phyloP scores from a whole-genome alignment of 64 coral and sea anemone species.

The Actinia equina region DNA sequence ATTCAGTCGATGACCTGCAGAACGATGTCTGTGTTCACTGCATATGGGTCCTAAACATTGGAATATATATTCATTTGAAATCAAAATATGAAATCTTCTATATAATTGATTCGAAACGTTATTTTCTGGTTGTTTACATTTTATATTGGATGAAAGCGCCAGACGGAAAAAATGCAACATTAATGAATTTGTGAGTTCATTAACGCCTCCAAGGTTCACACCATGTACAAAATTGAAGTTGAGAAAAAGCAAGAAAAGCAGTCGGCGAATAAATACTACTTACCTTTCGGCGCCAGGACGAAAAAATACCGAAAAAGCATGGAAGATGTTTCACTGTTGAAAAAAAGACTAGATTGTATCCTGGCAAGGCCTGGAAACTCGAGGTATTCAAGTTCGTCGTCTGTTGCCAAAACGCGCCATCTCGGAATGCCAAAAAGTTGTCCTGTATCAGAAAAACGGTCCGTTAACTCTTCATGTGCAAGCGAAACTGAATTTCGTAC shows the following conservation, averaged over 20 bases:
- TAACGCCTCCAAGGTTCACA: background rate
- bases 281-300: background rate
- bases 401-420: background rate
- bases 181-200: background rate
- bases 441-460: background rate
- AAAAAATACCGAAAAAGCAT: background rate
- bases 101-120: background rate
- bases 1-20: background rate
- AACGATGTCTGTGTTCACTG: background rate
- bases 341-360: background rate
- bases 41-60: background rate
- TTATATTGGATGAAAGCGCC: background rate
- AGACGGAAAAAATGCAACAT: background rate
- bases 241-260: background rate
- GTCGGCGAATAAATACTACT: background rate
- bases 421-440: constrained; percentile 15
- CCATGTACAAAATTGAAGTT: background rate
- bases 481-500: background rate
- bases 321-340: background rate
- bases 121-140: background rate
- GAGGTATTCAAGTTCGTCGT: background rate
- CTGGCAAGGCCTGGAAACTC: background rate
- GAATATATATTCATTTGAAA: background rate
- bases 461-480: background rate
- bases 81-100: background rate